Base-by-base conservation (phyloP, 2,113 vertebrate species). In the Etheostoma cragini region DNA sequence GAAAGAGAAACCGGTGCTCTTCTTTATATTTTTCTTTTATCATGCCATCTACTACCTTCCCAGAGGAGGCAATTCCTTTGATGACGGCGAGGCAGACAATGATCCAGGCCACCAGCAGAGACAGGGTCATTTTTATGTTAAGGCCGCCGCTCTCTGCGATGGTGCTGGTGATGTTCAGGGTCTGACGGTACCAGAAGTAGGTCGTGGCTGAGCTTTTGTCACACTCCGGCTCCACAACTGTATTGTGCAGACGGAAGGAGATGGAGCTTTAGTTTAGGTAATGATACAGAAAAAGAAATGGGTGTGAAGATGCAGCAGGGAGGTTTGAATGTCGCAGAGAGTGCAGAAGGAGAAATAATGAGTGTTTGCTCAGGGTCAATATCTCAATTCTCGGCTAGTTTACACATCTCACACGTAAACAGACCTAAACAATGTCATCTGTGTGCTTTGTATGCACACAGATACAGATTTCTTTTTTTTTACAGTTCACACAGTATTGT, bases 151-250 rank as follows among this genome's bases (percentile, higher is more conserved):
- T 97, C 89, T 99, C 97, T 0, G 96, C 98, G 82, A 99, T 99
- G 83, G 96, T 96, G 93, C 96, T 96, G 87, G 98, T 99, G 74
- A 97, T 99, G 93, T 99, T 97, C 88, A 99, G 83, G 21, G 98
- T 93, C 92, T 99, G 96, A 7, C 98, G 95, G 92, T 99, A 99
- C 98, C 98, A 99, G 96, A 99, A 99, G 87, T 98, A 99, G 17
- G 98, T 99, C 1, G 98, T 99, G 33, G 98, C 98, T 0, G 98
- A 99, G 93, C 98, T 99, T 94, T 96, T 99, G 8, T 99, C 97
- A 0, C 98, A 99, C 90, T 99, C 98, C 0, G 97, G 88, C 91
- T 98, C 98, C 89, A 99, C 96, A 87, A 97, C 98, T 99, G 91
- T 8, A 64, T 58, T 53, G 52, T 21, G 8, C 3, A 81, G 33